These are phyloP conservation scores for Lepidochrysops patricia DNA, from an alignment of 2,888 invertebrate species.

Conservation along the genomic window DNA sequence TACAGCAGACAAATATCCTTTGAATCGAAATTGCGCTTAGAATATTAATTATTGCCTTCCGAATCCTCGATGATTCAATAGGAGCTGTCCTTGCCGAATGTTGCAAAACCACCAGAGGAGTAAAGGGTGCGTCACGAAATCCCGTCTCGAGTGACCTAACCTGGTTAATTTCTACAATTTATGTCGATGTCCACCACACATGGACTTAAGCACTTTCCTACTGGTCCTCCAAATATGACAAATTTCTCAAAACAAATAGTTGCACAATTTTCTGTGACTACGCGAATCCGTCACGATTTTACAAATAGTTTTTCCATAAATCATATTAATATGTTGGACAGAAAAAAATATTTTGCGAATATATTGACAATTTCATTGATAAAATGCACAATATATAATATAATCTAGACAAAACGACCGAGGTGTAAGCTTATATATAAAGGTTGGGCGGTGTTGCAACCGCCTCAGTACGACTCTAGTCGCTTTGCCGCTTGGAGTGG, in stretches of 20 bases:
- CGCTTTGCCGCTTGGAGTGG: slow-evolving; percentile 74
- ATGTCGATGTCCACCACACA: neutral
- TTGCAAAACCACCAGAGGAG: slow-evolving; percentile 39
- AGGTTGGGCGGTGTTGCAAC: slow-evolving; percentile 67
- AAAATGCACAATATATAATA: neutral
- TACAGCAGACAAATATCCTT: slow-evolving; percentile 20
- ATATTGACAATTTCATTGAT: neutral
- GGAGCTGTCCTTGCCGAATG: slow-evolving; percentile 41
- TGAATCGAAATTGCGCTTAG: slow-evolving; percentile 21
- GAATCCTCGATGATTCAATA: slow-evolving; percentile 30
- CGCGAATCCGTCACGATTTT: neutral
- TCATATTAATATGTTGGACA: neutral
- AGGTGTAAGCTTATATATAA: slow-evolving; percentile 66
- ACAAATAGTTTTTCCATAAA: neutral
- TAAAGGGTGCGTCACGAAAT: slow-evolving; percentile 47
- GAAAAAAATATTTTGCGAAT: neutral
- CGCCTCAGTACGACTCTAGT: slow-evolving; percentile 75
- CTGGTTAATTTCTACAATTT: neutral
- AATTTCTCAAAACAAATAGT: neutral
- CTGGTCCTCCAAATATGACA: neutral
- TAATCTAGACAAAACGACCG: slow-evolving; percentile 29
- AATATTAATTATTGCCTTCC: slow-evolving; percentile 26
- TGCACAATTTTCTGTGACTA: neutral
- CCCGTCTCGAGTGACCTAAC: slow-evolving; percentile 49
- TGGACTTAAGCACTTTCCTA: neutral